phyloP scores from a whole-genome alignment of 2,797 vertebrate species.

The Huso huso region DNA sequence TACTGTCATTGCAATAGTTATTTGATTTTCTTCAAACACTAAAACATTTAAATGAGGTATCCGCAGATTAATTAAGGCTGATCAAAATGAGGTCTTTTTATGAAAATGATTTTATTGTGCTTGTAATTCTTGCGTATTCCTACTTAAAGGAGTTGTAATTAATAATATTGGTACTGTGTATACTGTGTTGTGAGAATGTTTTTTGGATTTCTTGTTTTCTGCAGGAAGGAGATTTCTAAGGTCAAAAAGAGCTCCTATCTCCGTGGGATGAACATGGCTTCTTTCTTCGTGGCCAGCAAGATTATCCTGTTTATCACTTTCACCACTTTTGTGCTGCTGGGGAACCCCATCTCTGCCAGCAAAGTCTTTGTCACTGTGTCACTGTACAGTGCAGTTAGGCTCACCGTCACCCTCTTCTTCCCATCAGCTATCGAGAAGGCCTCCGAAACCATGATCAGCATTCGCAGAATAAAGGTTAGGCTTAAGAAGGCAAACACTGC shows the following conservation, averaged over 20 bases:
- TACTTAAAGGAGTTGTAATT: too few relatives aligned
- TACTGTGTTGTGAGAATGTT: too few relatives aligned
- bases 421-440: slow-evolving; percentile 77
- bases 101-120: too few relatives aligned
- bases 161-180: too few relatives aligned
- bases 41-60: too few relatives aligned
- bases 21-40: too few relatives aligned
- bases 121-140: too few relatives aligned
- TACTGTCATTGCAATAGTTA: too few relatives aligned
- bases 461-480: slow-evolving; percentile 80
- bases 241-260: slow-evolving; percentile 86
- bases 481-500: too few relatives aligned
- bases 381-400: slow-evolving; percentile 75
- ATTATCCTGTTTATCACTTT: slow-evolving; percentile 85
- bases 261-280: slow-evolving; percentile 86
- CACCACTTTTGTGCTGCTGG: slow-evolving; percentile 73
- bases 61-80: too few relatives aligned
- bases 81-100: too few relatives aligned
- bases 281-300: slow-evolving; percentile 85
- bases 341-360: slow-evolving; percentile 74
- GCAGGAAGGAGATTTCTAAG: slow-evolving; percentile 83
- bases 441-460: slow-evolving; percentile 79
- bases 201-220: slow-evolving; percentile 6
- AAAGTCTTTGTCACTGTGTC: slow-evolving; percentile 80
- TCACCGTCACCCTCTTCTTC: slow-evolving; percentile 90